phyloP scores from a whole-genome alignment of 92 coral and sea anemone genomes.

The Porites lobata region DNA sequence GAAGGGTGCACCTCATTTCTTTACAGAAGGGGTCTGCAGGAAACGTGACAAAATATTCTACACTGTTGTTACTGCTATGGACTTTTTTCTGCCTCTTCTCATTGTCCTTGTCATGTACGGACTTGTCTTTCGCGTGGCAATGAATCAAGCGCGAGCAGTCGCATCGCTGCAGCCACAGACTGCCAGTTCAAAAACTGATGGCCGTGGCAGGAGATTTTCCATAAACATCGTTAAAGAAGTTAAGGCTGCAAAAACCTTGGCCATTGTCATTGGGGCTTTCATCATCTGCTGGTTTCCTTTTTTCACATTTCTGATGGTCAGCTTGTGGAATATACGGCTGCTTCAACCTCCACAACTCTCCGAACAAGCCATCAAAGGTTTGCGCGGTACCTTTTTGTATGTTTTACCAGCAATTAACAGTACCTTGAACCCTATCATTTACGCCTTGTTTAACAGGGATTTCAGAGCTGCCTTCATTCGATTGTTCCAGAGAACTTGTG shows the following conservation, averaged over 20 bases:
- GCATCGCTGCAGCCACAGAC: conserved; percentile 81
- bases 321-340: conserved; percentile 59
- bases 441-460: conserved; percentile 85
- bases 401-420: conserved; percentile 83
- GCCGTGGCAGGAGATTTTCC: conserved; percentile 75
- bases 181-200: conserved; percentile 22
- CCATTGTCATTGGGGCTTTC: conserved; percentile 92
- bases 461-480: conserved; percentile 76
- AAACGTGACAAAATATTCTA: conserved; percentile 76
- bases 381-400: conserved; percentile 68
- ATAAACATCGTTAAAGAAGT: conserved; percentile 86
- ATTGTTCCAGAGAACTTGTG: conserved; percentile 35
- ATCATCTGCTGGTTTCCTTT: conserved; percentile 93
- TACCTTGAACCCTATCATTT: conserved; percentile 84
- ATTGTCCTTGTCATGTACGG: conserved; percentile 86
- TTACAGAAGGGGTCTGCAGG: conserved; percentile 23
- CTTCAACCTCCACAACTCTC: conserved; percentile 34
- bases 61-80: conserved; percentile 72
- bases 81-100: conserved; percentile 82
- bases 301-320: conserved; percentile 60
- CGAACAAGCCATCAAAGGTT: conserved; percentile 8
- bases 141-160: conserved; percentile 92
- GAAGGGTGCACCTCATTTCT: conserved; percentile 38
- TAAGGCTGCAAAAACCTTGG: conserved; percentile 95
- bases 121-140: conserved; percentile 85